These are phyloP conservation scores for Tragelaphus oryx DNA, from an alignment of 2,797 vertebrate genomes.

Conservation along the genomic window DNA sequence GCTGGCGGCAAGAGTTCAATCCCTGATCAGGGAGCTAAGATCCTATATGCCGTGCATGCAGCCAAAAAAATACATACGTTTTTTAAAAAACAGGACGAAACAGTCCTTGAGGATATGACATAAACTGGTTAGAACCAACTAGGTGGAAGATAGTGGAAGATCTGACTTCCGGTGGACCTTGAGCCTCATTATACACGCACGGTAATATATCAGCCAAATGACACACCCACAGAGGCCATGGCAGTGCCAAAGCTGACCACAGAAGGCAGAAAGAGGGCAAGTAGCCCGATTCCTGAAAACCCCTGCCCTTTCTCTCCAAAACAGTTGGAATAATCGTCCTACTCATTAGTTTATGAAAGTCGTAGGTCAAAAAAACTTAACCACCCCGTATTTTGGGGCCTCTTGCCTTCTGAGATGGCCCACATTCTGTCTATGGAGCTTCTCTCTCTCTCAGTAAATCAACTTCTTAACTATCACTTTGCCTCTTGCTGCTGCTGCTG, in stretches of 20 bases:
- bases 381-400: fast-evolving
- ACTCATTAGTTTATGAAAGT: not conserved
- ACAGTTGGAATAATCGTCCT: fast-evolving
- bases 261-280: not conserved
- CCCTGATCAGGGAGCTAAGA: not conserved
- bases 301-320: not conserved
- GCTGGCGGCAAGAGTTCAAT: not conserved
- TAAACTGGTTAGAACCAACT: not conserved
- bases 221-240: not conserved
- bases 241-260: not conserved
- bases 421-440: not conserved
- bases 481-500: not conserved
- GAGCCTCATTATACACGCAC: fast-evolving
- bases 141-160: not conserved
- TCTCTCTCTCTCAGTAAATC: not conserved
- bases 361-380: not conserved
- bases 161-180: fast-evolving
- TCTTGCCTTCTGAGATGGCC: not conserved
- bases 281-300: not conserved
- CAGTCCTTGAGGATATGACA: not conserved
- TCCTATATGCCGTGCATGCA: fast-evolving
- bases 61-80: fast-evolving
- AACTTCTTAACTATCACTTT: not conserved
- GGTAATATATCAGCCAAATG: not conserved
- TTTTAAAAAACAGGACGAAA: not conserved